Conservation (phyloP, 2,888 invertebrate genomes). For the Steinernema scapterisci region DNA sequence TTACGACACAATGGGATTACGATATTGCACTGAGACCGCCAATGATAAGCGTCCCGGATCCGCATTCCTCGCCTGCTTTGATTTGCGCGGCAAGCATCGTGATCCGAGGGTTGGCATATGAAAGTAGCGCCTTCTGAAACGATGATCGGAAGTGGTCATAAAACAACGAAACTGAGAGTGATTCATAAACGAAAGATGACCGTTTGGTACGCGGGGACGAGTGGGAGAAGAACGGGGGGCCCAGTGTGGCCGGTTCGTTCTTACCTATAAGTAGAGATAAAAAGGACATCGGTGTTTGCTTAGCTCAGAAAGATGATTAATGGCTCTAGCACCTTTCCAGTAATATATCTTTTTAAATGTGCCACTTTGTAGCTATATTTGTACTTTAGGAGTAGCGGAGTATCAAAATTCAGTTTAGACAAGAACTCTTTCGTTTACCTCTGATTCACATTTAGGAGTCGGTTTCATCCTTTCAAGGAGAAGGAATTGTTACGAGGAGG, state of each 20-base stretch:
- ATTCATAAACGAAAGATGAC: neutral
- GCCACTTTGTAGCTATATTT: no score
- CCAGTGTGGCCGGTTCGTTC: neutral
- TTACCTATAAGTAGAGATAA: neutral
- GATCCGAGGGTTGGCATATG: neutral
- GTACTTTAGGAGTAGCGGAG: no score
- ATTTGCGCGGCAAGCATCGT: neutral
- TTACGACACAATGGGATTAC: slow-evolving; percentile 31
- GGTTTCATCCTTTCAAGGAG: no score
- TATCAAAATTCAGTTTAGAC: no score
- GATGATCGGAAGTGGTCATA: neutral
- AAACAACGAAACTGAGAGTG: neutral
- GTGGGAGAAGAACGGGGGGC: neutral
- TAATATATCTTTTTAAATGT: no score
- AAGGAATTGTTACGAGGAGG: no score
- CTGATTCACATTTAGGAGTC: neutral
- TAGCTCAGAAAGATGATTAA: slow-evolving; percentile 19
- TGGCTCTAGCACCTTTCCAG: neutral
- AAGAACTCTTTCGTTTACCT: neutral
- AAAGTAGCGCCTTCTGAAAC: neutral
- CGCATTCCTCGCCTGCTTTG: slow-evolving; percentile 9
- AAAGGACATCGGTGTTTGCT: slow-evolving; percentile 9
- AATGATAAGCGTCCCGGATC: slow-evolving; percentile 22
- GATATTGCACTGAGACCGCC: slow-evolving; percentile 19
- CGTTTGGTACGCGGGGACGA: neutral